A percentile compares a stretch with the other conserved stretches of the same genome.
Evolutionary conservation across 2,888 invertebrate genomes (phyloP).

Genomic region (Drosophila peninsularis): DNA sequence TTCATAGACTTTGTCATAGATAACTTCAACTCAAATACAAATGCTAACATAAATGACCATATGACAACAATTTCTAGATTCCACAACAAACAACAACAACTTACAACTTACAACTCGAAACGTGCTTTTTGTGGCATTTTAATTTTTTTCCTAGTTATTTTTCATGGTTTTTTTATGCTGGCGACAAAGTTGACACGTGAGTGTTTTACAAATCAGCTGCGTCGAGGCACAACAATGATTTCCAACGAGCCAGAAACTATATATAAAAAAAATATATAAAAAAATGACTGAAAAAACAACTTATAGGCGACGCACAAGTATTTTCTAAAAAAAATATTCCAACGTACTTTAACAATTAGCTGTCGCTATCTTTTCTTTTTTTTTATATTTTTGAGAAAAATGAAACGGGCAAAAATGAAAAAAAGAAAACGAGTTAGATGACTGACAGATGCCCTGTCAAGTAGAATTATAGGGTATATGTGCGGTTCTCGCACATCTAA

Average conservation of each 20-base stretch:
- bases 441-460: conserved; percentile 30
- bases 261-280: conserved; percentile 47
- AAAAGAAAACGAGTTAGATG: background rate
- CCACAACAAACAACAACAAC: conserved; percentile 23
- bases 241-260: conserved; percentile 56
- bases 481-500: no score
- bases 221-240: conserved; percentile 48
- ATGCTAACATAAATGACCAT: conserved; percentile 61
- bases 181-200: conserved; percentile 65
- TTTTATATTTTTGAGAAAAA: conserved; percentile 37
- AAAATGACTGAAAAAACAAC: conserved; percentile 24
- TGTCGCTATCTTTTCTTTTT: conserved; percentile 36
- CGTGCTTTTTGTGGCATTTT: conserved; percentile 61
- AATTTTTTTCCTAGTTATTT: conserved; percentile 15
- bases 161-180: conserved; percentile 32
- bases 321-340: conserved; percentile 54
- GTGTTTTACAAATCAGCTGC: conserved; percentile 63
- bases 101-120: conserved; percentile 47
- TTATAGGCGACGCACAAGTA: conserved; percentile 30
- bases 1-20: conserved; percentile 29
- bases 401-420: conserved; percentile 15
- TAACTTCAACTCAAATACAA: conserved; percentile 32
- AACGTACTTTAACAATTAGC: conserved; percentile 57
- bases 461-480: background rate
- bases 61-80: conserved; percentile 62